Conservation (phyloP, 2,888 invertebrate genomes). For the Sphaeridia pumilis region DNA sequence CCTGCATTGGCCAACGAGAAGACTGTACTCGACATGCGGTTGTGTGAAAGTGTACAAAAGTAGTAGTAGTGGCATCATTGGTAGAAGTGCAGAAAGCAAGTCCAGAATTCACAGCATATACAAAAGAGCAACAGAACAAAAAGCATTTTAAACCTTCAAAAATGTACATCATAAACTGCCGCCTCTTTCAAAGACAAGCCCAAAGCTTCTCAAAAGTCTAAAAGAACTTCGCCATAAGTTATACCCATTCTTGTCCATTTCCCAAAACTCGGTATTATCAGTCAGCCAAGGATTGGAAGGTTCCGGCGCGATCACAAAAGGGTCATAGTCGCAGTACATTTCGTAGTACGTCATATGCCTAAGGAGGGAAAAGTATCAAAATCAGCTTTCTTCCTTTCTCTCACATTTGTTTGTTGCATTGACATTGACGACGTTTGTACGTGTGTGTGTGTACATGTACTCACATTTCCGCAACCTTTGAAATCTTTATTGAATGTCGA, state of each 20-base stretch:
- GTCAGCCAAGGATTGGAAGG: slow-evolving; percentile 94
- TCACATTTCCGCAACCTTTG: slow-evolving; percentile 89
- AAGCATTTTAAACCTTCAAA: neutral
- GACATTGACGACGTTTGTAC: neutral
- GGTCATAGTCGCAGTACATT: slow-evolving; percentile 93
- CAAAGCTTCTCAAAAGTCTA: slow-evolving; percentile 6
- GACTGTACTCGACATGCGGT: neutral
- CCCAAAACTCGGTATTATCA: slow-evolving; percentile 94
- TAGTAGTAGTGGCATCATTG: too few species aligned
- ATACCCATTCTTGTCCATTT: slow-evolving; percentile 82
- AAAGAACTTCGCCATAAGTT: slow-evolving; percentile 27
- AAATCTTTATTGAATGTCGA: slow-evolving; percentile 75
- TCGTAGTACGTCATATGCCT: slow-evolving; percentile 84
- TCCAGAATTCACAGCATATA: neutral
- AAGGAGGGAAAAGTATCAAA: slow-evolving; percentile 22
- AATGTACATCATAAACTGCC: slow-evolving; percentile 1
- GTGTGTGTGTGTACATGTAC: slow-evolving; percentile 39
- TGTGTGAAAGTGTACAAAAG: too few species aligned
- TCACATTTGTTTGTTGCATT: neutral
- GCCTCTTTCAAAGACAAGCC: too few species aligned
- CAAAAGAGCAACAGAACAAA: neutral
- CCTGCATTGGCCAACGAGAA: slow-evolving; percentile 42
- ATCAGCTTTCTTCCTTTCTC: neutral
- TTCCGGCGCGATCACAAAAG: slow-evolving; percentile 83
- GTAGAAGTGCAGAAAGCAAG: neutral